Percentiles rank a stretch among this genome's conserved stretches.
These are phyloP conservation scores for Bradynema listronoti DNA, from an alignment of 1,140 invertebrate genomes.

Conservation along the genomic window DNA sequence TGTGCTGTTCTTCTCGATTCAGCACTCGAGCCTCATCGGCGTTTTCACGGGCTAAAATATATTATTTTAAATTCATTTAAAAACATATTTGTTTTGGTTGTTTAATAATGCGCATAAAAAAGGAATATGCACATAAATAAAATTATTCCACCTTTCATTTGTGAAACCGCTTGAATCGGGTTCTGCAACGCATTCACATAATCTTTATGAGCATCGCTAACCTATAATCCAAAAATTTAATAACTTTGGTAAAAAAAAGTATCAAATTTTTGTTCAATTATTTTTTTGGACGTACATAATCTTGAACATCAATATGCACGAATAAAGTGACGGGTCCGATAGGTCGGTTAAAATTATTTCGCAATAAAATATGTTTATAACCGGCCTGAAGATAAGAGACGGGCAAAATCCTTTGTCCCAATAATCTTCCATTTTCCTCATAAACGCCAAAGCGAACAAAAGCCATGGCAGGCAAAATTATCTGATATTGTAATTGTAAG, in stretches of 20 bases:
- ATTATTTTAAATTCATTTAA: background rate
- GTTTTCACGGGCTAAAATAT: background rate
- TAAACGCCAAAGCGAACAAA: constrained; percentile 92
- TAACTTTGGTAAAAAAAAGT: too few species aligned
- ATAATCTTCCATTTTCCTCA: constrained; percentile 77
- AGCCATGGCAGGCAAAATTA: constrained; percentile 90
- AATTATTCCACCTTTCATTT: constrained; percentile 9
- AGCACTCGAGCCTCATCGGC: constrained; percentile 3
- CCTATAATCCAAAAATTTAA: too few species aligned
- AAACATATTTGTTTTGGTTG: background rate
- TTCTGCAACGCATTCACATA: constrained; percentile 39
- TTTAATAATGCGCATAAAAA: background rate
- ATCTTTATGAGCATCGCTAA: constrained; percentile 59
- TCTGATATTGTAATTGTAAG: too few species aligned
- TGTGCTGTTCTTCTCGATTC: constrained; percentile 31
- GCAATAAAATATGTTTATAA: constrained; percentile 41
- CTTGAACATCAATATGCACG: constrained; percentile 59
- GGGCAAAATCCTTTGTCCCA: constrained; percentile 90
- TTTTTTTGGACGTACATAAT: constrained; percentile 55
- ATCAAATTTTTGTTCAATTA: too few species aligned
- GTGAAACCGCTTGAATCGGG: constrained; percentile 35
- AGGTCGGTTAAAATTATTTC: constrained; percentile 51
- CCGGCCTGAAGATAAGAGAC: constrained; percentile 91
- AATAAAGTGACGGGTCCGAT: constrained; percentile 59
- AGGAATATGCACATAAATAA: background rate